A percentile compares a stretch with the other conserved stretches of the same genome.
phyloP scores from a whole-genome alignment of 2,113 vertebrate species.

The Cyanistes caeruleus region DNA sequence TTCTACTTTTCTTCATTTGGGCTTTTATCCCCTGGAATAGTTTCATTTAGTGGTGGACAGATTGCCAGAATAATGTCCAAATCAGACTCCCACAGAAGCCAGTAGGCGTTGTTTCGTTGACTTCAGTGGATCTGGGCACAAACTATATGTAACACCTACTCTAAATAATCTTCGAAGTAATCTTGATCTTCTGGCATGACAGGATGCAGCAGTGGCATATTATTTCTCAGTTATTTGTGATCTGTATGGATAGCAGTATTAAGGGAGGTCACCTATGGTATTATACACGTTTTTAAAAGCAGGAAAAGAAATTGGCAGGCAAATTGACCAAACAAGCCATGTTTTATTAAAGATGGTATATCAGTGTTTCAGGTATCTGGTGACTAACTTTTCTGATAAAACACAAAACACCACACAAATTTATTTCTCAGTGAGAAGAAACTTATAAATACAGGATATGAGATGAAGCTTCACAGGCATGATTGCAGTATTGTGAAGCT shows the following conservation, averaged over 20 bases:
- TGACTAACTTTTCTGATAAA: constrained; percentile 47
- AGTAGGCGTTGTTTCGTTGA: neutral
- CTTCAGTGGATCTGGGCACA: constrained; percentile 40
- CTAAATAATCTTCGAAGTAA: neutral
- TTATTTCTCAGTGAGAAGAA: constrained; percentile 67
- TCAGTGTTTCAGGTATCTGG: constrained; percentile 40
- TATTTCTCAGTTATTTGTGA: neutral
- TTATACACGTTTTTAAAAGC: neutral
- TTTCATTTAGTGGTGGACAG: neutral
- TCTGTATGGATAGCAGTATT: neutral
- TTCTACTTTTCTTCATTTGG: constrained; percentile 1
- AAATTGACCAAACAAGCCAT: constrained; percentile 2
- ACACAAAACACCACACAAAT: neutral
- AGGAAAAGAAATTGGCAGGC: neutral
- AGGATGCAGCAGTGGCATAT: constrained; percentile 10
- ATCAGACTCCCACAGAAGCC: constrained; percentile 26
- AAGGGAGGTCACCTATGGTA: neutral
- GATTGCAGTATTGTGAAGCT: constrained; percentile 56
- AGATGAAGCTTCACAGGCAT: constrained; percentile 42
- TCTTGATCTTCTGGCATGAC: constrained; percentile 30
- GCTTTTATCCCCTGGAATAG: constrained; percentile 4
- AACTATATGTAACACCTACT: neutral
- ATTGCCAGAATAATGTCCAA: constrained; percentile 40
- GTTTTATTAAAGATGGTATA: constrained; percentile 31
- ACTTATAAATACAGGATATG: constrained; percentile 32